phyloP scores from a whole-genome alignment of 2,113 vertebrate species.

The Benitochromis conjunctus region DNA sequence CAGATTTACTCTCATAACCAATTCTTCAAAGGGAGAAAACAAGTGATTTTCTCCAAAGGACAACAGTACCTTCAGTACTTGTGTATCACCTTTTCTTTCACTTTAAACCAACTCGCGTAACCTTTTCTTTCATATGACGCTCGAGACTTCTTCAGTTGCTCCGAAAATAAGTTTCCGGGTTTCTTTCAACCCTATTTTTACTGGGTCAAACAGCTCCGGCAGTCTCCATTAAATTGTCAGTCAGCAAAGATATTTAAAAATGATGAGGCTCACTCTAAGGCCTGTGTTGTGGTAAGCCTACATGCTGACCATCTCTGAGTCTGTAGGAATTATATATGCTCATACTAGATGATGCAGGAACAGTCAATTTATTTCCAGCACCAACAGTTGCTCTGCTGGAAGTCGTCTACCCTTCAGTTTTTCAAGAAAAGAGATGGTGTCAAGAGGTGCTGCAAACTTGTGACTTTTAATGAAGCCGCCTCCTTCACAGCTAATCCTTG shows the following conservation, averaged over 20 bases:
- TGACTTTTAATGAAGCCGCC: neutral
- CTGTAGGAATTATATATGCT: neutral
- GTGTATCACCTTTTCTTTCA: neutral
- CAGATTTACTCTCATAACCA: slow-evolving; percentile 44
- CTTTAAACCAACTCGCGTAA: neutral
- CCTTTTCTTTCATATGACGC: neutral
- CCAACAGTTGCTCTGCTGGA: neutral
- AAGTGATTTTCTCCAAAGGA: slow-evolving; percentile 17
- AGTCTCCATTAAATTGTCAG: neutral
- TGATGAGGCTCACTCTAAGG: neutral
- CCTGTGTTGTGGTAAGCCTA: neutral
- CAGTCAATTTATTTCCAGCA: neutral
- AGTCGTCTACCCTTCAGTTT: neutral
- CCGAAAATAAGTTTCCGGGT: neutral
- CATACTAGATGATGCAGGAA: neutral
- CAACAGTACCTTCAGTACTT: neutral
- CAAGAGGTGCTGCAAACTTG: neutral
- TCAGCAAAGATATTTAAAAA: neutral
- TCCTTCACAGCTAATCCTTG: accelerated
- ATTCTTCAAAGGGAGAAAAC: slow-evolving; percentile 44
- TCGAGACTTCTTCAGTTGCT: neutral
- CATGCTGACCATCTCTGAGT: neutral
- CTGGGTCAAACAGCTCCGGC: neutral
- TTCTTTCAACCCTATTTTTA: neutral
- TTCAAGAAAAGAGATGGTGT: neutral